These are phyloP conservation scores for Trichopoda pennipes DNA, from an alignment of 2,888 invertebrate species.

Conservation along the genomic window DNA sequence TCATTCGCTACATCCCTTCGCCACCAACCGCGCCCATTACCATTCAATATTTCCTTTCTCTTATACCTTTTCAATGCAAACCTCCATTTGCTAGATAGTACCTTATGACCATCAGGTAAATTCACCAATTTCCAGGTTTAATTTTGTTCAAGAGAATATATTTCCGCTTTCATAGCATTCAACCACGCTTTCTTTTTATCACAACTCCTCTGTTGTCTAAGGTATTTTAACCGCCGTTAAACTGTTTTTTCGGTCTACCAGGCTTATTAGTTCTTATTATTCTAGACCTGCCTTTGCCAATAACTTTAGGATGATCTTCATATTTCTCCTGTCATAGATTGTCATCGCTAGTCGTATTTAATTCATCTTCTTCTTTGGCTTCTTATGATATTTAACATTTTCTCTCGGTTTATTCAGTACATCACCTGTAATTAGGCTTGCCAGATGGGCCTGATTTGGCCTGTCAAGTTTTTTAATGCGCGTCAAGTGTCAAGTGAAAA, in stretches of 20 bases:
- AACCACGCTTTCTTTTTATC: neutral
- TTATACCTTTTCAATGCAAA: slow-evolving; percentile 36
- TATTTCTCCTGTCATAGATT: too few species aligned
- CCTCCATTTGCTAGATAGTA: slow-evolving; percentile 47
- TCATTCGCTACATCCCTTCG: neutral
- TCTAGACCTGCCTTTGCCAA: neutral
- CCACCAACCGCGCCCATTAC: neutral
- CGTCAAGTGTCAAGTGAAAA: too few species aligned
- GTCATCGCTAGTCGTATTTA: too few species aligned
- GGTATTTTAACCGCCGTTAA: neutral
- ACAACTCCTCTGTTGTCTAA: neutral
- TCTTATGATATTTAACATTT: too few species aligned
- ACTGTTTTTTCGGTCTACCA: neutral
- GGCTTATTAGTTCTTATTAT: neutral
- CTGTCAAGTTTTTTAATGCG: too few species aligned
- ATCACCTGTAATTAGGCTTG: too few species aligned
- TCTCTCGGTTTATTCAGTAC: too few species aligned
- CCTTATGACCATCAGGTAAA: slow-evolving; percentile 31
- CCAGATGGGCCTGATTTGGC: too few species aligned
- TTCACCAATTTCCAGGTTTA: slow-evolving; percentile 16
- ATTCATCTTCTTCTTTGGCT: too few species aligned
- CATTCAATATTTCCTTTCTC: neutral
- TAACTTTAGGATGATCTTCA: too few species aligned
- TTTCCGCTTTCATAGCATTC: neutral
- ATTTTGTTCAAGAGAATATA: neutral